phyloP scores from a whole-genome alignment of 37 sponge, comb jelly and placozoan genomes.

The Geodia barretti region DNA sequence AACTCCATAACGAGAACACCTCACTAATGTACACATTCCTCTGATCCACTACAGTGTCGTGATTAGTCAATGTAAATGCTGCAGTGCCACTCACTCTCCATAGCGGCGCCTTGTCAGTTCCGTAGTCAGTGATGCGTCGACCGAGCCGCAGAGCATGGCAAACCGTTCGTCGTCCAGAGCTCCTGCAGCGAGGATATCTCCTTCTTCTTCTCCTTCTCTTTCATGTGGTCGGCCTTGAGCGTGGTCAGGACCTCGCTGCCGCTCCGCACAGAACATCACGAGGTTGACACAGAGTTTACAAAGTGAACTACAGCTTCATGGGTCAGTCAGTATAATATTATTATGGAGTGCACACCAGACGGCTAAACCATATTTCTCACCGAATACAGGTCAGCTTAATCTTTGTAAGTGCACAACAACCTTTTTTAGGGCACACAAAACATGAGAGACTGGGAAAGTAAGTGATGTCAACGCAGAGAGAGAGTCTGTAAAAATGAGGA shows the following conservation, averaged over 20 bases:
- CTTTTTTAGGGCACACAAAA: background rate
- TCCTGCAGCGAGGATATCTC: conserved; percentile 85
- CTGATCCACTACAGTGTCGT: too few relatives aligned
- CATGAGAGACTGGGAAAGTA: too few relatives aligned
- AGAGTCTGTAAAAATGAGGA: too few relatives aligned
- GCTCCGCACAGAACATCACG: conserved; percentile 97
- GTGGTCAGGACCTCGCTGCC: conserved; percentile 95
- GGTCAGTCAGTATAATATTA: too few relatives aligned
- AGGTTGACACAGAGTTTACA: conserved; percentile 12
- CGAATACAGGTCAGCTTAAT: too few relatives aligned
- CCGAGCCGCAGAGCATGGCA: conserved; percentile 77
- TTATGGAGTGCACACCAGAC: too few relatives aligned
- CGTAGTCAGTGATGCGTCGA: conserved; percentile 93
- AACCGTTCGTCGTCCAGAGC: conserved; percentile 81
- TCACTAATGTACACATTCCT: too few relatives aligned
- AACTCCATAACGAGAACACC: too few relatives aligned
- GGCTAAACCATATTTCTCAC: too few relatives aligned
- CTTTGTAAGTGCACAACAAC: background rate
- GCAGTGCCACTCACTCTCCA: conserved; percentile 17
- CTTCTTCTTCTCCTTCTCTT: conserved; percentile 86
- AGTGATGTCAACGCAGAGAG: too few relatives aligned
- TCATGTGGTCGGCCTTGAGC: conserved; percentile 79
- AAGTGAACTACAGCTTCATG: background rate
- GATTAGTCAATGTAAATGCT: too few relatives aligned
- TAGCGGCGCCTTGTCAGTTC: conserved; percentile 64